Evolutionary conservation across 2,797 vertebrate genomes (phyloP).

Genomic region (Sebastes kiyomatsui): DNA sequence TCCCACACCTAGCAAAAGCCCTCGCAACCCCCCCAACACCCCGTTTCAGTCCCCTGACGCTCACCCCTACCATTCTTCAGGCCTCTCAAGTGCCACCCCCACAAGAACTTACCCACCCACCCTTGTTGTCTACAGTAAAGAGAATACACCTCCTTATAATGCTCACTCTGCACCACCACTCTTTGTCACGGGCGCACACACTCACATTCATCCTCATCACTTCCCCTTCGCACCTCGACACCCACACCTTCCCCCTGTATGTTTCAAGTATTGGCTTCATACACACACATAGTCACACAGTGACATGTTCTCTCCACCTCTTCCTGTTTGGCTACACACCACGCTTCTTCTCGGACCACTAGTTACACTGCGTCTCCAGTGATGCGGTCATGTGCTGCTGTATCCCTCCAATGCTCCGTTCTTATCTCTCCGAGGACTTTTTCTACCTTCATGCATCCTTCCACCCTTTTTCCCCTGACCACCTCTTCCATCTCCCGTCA

Average conservation of each 20-base stretch:
- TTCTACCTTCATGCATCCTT: slow-evolving; percentile 45
- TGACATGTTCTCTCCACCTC: slow-evolving; percentile 23
- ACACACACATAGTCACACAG: background rate
- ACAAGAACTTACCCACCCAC: slow-evolving; percentile 37
- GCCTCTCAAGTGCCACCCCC: background rate
- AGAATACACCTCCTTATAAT: slow-evolving; percentile 54
- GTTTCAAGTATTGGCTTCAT: background rate
- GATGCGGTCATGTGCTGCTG: slow-evolving; percentile 63
- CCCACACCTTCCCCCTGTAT: slow-evolving; percentile 24
- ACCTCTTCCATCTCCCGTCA: background rate
- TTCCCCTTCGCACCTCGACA: slow-evolving; percentile 38
- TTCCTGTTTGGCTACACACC: slow-evolving; percentile 31
- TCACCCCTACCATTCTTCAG: background rate
- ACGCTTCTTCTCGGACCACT: slow-evolving; percentile 41
- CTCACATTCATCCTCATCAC: slow-evolving; percentile 68
- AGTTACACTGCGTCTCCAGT: slow-evolving; percentile 51
- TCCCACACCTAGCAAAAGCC: slow-evolving; percentile 30
- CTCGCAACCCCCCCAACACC: background rate
- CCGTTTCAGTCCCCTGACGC: background rate
- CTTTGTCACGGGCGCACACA: slow-evolving; percentile 31
- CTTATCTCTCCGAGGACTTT: slow-evolving; percentile 58
- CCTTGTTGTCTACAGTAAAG: slow-evolving; percentile 56
- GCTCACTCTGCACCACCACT: slow-evolving; percentile 53
- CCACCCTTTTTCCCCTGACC: slow-evolving; percentile 25
- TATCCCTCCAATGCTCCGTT: slow-evolving; percentile 43